Percentiles rank a stretch among this genome's conserved stretches.
Conservation (phyloP, 2,888 invertebrate species). For the Nomada fucata region DNA sequence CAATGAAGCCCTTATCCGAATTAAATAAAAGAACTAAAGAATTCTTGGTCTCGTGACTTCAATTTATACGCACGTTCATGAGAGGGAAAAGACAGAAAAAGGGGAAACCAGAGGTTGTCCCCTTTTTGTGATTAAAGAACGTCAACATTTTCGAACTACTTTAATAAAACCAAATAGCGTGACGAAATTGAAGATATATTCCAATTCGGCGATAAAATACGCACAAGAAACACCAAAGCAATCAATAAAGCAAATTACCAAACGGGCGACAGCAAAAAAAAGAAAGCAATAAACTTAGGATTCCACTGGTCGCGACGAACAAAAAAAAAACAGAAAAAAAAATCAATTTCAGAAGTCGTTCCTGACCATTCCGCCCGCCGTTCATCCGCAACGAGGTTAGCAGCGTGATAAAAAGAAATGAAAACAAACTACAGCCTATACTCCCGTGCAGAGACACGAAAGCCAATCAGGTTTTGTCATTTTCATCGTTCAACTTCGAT, state of each 20-base stretch:
- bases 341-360: constrained; percentile 30
- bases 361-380: neutral
- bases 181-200: too few relatives aligned
- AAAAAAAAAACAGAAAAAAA: neutral
- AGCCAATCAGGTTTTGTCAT: constrained; percentile 31
- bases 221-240: neutral
- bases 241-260: neutral
- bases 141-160: too few relatives aligned
- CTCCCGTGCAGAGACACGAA: constrained; percentile 8
- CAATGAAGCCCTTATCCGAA: too few relatives aligned
- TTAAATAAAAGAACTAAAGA: too few relatives aligned
- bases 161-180: too few relatives aligned
- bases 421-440: neutral
- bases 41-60: too few relatives aligned
- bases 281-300: neutral
- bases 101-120: too few relatives aligned
- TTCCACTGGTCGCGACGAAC: neutral
- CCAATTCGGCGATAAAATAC: too few relatives aligned
- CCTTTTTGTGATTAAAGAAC: too few relatives aligned
- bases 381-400: constrained; percentile 1
- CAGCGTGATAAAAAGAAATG: neutral
- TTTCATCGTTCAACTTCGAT: constrained; percentile 19
- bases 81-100: too few relatives aligned
- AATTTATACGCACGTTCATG: too few relatives aligned
- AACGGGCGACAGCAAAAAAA: neutral